phyloP scores from a whole-genome alignment of 2,888 invertebrate genomes.

The Mesoligia furuncula region DNA sequence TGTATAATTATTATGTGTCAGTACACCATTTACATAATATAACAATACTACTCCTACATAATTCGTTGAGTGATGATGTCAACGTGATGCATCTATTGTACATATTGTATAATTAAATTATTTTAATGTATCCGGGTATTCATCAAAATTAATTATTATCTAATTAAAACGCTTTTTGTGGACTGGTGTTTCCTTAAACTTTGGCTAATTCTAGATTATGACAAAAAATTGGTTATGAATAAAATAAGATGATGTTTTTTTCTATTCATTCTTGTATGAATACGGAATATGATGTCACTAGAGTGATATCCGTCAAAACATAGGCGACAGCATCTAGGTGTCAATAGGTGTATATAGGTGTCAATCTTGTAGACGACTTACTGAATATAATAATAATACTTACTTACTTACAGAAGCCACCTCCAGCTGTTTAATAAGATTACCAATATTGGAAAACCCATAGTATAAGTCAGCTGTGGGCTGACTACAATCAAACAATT shows the following conservation, averaged over 20 bases:
- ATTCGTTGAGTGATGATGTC: conserved; percentile 61
- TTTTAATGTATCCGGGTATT: conserved; percentile 60
- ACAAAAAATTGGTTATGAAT: conserved; percentile 13
- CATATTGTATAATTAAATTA: conserved; percentile 52
- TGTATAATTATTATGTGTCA: conserved; percentile 58
- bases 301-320: background rate
- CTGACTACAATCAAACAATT: background rate
- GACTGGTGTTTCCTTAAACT: conserved; percentile 31
- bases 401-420: background rate
- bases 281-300: background rate
- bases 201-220: background rate
- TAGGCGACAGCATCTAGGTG: no score
- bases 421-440: no score
- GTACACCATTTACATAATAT: conserved; percentile 63
- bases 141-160: conserved; percentile 44
- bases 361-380: background rate
- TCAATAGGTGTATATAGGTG: no score
- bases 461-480: background rate
- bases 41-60: conserved; percentile 59
- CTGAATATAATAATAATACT: no score
- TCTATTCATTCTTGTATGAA: background rate
- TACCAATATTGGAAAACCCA: background rate
- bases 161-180: conserved; percentile 45
- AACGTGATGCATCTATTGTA: conserved; percentile 51
- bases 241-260: background rate